A percentile compares a stretch with the other conserved stretches of the same genome.
Conservation (phyloP, 2,888 invertebrate species). For the Dermolepida albohirtum region DNA sequence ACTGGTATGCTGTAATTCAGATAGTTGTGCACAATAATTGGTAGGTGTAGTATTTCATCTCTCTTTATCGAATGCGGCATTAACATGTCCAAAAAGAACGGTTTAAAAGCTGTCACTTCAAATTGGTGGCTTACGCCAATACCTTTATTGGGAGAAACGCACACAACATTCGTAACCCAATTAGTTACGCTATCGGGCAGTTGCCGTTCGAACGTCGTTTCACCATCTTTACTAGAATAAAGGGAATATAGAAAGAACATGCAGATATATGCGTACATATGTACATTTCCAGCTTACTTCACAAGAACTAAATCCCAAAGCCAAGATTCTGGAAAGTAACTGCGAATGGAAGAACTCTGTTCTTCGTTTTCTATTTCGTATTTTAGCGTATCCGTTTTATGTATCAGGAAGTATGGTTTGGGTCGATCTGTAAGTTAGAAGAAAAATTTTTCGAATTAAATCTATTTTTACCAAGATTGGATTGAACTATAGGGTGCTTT, state of each 20-base stretch:
- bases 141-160: slow-evolving; percentile 66
- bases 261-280: too few relatives aligned
- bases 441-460: too few relatives aligned
- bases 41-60: slow-evolving; percentile 71
- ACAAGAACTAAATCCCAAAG: slow-evolving; percentile 72
- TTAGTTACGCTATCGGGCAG: slow-evolving; percentile 73
- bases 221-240: slow-evolving; percentile 58
- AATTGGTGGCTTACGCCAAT: slow-evolving; percentile 56
- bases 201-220: slow-evolving; percentile 60
- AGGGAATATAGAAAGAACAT: background rate
- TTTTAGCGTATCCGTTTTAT: slow-evolving; percentile 14
- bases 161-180: slow-evolving; percentile 72
- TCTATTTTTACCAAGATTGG: too few relatives aligned
- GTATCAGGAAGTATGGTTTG: slow-evolving; percentile 19
- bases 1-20: slow-evolving; percentile 77
- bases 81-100: slow-evolving; percentile 80
- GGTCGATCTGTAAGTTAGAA: slow-evolving; percentile 10
- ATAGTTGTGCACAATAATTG: slow-evolving; percentile 80
- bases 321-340: slow-evolving; percentile 74
- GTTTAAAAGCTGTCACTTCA: slow-evolving; percentile 71
- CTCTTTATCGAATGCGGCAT: slow-evolving; percentile 75
- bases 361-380: slow-evolving; percentile 54
- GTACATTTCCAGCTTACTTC: slow-evolving; percentile 58
- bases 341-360: slow-evolving; percentile 59
- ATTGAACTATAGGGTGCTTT: too few relatives aligned